These are phyloP conservation scores for Heliocidaris tuberculata DNA, from an alignment of 35 echinoderm and acorn worm genomes.

Conservation along the genomic window DNA sequence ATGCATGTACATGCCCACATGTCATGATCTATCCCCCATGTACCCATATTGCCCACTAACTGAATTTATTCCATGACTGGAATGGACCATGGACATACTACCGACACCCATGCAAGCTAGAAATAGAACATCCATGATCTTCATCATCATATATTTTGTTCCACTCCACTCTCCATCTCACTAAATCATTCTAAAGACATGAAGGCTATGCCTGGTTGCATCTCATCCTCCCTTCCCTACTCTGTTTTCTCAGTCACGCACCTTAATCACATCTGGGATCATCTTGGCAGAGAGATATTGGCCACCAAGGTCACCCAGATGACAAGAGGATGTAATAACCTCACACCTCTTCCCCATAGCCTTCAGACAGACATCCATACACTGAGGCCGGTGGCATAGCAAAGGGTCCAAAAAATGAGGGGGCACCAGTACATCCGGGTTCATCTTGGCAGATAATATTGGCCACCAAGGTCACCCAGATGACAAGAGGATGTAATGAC, in stretches of 20 bases:
- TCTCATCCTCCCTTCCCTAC: background rate
- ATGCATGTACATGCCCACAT: background rate
- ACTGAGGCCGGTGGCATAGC: background rate
- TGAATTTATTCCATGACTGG: background rate
- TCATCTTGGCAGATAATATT: background rate
- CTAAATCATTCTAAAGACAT: background rate
- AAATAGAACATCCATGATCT: background rate
- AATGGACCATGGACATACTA: background rate
- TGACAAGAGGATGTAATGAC: background rate
- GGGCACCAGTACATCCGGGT: background rate
- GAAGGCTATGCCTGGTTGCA: background rate
- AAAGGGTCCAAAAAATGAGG: too few species aligned
- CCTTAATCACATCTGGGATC: background rate
- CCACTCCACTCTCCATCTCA: background rate
- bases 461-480: background rate
- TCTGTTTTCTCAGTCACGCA: background rate
- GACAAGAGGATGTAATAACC: background rate
- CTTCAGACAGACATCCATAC: background rate
- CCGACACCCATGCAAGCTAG: background rate
- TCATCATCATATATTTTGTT: background rate
- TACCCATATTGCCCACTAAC: background rate
- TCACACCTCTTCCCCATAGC: background rate
- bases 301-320: background rate
- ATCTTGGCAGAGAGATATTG: background rate
- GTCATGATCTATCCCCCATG: background rate